Evolutionary conservation across 1,140 invertebrate species (phyloP), one percentile per base, ranked within the genome.

Genomic region (Drosophila jambulina): DNA sequence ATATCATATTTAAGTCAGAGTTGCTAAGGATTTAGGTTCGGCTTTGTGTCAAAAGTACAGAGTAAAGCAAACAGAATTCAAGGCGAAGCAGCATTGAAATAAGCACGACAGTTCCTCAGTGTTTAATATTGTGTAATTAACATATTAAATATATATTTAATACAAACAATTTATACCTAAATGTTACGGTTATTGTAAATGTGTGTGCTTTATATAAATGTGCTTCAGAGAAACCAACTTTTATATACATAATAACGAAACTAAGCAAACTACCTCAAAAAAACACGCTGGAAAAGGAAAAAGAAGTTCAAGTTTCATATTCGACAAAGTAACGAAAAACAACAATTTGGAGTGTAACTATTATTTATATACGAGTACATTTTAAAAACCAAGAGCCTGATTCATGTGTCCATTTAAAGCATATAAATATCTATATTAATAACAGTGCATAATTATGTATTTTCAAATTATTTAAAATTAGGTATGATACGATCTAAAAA

Each of bases 31-130:
- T 65, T 85, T 85, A 85, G 63, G 46, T 38, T 86, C 65, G 38
- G 62, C 59, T 86, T 82, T 82, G 75, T 78, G 61, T 58, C 51
- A 42, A 67, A 83, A 70, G 72, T 59, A 65, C 45, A 58, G 45
- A 72, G 51, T 65, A 61, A 60, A 72, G 43, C 49, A 82, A 79
- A 56, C 62, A 49, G 46, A 68, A 71, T 78, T 77, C 74, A 77
- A 77, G 49, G 78, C 74, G 63, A 75, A 70, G 69, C 69, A 62
- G 75, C 85, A 84, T 90, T 81, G 81, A 90, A 90, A 74, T 79
- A 90, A 90, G 85, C 85, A 90, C 85, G 85, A 90, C 85, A 90
- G 85, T 90, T 90, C 85, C 85, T 90, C 85, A 85, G 85, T 90
- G 85, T 88, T 90, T 84, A 90, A 90, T 82, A 90, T 77, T 90